phyloP scores from a whole-genome alignment of 2,888 invertebrate genomes.

The Hoplodrina ambigua region DNA sequence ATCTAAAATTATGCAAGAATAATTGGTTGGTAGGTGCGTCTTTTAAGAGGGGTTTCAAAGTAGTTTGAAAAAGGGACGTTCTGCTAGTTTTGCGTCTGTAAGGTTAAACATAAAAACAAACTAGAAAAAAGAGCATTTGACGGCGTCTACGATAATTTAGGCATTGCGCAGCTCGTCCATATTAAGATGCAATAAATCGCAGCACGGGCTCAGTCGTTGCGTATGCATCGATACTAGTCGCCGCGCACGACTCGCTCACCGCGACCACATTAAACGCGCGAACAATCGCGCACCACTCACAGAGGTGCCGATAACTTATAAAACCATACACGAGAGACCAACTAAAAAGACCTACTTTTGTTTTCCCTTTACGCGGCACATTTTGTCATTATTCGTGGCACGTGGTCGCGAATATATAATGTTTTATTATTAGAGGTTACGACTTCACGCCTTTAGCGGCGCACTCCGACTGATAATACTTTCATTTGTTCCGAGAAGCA shows the following conservation, averaged over 20 bases:
- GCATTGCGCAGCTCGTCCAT: slow-evolving; percentile 54
- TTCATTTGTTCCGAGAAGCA: slow-evolving; percentile 87
- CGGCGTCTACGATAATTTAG: slow-evolving; percentile 51
- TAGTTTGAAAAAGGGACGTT: neutral
- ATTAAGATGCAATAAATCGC: slow-evolving; percentile 63
- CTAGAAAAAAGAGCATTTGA: slow-evolving; percentile 10
- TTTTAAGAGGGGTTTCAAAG: no score
- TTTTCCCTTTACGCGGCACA: slow-evolving; percentile 80
- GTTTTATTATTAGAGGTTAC: slow-evolving; percentile 88
- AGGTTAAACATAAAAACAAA: slow-evolving; percentile 18
- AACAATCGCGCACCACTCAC: slow-evolving; percentile 70
- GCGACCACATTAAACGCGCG: slow-evolving; percentile 69
- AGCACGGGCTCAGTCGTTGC: slow-evolving; percentile 40
- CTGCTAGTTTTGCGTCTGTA: neutral
- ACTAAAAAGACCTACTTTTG: slow-evolving; percentile 85
- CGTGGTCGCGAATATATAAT: slow-evolving; percentile 90
- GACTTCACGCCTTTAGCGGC: slow-evolving; percentile 87
- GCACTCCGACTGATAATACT: slow-evolving; percentile 85
- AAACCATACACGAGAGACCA: slow-evolving; percentile 73
- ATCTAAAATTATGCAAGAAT: no score
- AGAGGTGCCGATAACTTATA: slow-evolving; percentile 84
- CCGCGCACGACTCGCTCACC: slow-evolving; percentile 60
- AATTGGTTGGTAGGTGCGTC: no score
- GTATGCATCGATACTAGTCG: slow-evolving; percentile 62
- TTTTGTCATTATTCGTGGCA: slow-evolving; percentile 87